phyloP scores from a whole-genome alignment of 2,797 vertebrate species.

The Syncerus caffer region DNA sequence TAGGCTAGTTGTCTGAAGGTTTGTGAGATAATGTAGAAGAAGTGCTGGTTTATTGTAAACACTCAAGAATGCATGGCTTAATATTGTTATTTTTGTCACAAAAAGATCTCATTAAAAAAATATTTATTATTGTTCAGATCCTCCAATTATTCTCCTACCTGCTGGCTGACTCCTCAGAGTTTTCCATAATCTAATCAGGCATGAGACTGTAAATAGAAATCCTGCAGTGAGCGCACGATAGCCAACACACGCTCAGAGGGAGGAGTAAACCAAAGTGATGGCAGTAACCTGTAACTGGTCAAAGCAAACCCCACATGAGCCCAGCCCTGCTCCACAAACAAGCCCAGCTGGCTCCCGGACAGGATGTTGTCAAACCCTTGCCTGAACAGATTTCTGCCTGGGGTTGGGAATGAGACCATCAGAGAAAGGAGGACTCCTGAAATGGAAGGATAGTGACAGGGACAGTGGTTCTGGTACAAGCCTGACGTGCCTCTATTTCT shows the following conservation, averaged over 20 bases:
- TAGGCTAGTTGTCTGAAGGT: background rate
- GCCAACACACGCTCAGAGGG: background rate
- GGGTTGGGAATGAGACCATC: too few relatives aligned
- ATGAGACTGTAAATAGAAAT: background rate
- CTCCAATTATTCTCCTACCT: background rate
- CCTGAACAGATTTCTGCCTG: background rate
- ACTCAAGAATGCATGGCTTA: background rate
- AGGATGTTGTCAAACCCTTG: background rate
- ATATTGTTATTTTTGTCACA: background rate
- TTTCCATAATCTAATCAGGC: background rate
- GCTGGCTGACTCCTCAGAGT: background rate
- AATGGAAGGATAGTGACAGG: background rate
- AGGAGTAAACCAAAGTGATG: background rate
- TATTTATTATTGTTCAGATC: background rate
- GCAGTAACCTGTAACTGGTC: too few relatives aligned
- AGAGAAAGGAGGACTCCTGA: background rate
- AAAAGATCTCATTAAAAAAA: background rate
- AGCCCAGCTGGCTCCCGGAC: fast-evolving
- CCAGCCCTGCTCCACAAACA: background rate
- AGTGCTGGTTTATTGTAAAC: background rate
- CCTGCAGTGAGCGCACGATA: background rate
- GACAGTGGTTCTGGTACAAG: background rate
- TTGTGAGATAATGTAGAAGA: background rate
- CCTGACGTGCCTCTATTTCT: background rate
- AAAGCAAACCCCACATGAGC: background rate